Conservation (phyloP, 2,797 vertebrate species). For the Hoplostethus mediterraneus region DNA sequence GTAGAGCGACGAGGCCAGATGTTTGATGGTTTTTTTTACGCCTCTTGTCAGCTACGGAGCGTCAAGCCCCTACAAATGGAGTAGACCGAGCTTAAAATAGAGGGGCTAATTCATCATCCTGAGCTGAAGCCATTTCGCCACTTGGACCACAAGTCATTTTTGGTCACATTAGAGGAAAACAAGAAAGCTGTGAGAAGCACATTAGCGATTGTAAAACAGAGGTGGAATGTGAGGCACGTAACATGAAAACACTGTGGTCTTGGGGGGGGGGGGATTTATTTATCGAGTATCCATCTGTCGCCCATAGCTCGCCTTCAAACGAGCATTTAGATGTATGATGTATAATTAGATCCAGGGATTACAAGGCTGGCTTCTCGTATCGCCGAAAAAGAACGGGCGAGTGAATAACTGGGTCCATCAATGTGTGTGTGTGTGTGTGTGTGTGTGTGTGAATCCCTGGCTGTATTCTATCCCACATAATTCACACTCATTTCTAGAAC, state of each 20-base stretch:
- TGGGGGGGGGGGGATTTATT: slow-evolving; percentile 75
- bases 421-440: slow-evolving; percentile 33
- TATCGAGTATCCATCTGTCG: slow-evolving; percentile 81
- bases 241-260: slow-evolving; percentile 84
- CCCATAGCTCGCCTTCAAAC: slow-evolving; percentile 75
- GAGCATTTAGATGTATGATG: slow-evolving; percentile 65
- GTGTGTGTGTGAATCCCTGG: slow-evolving; percentile 19
- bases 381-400: slow-evolving; percentile 17
- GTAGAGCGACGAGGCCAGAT: slow-evolving; percentile 42
- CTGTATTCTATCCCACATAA: slow-evolving; percentile 22
- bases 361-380: slow-evolving; percentile 37
- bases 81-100: slow-evolving; percentile 65
- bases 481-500: slow-evolving; percentile 51
- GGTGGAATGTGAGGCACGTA: slow-evolving; percentile 80
- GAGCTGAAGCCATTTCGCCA: slow-evolving; percentile 69
- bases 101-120: slow-evolving; percentile 59
- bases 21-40: slow-evolving; percentile 51
- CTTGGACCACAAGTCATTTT: slow-evolving; percentile 73
- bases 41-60: slow-evolving; percentile 41
- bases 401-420: background rate
- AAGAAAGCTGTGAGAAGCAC: slow-evolving; percentile 78
- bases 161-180: slow-evolving; percentile 76
- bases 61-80: slow-evolving; percentile 18
- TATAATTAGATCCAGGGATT: slow-evolving; percentile 76
- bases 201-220: slow-evolving; percentile 83